phyloP scores from a whole-genome alignment of 2,888 invertebrate species.

The Andrena minutula region DNA sequence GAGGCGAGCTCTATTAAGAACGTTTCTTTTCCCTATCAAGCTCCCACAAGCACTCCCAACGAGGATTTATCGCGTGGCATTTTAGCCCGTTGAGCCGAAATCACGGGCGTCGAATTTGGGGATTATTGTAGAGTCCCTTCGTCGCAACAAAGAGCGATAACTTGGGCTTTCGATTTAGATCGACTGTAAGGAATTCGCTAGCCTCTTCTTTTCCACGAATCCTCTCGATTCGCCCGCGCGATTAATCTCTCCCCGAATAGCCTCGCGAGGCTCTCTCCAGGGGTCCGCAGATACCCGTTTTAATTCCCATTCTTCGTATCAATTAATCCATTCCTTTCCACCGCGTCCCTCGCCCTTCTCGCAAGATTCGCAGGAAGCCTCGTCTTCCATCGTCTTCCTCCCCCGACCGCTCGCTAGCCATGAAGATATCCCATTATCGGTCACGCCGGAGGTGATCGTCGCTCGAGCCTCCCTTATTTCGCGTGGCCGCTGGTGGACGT shows the following conservation, averaged over 20 bases:
- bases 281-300: slow-evolving; percentile 27
- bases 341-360: background rate
- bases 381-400: background rate
- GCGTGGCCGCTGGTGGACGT: slow-evolving; percentile 47
- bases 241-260: slow-evolving; percentile 30
- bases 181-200: no score
- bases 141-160: background rate
- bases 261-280: slow-evolving; percentile 1
- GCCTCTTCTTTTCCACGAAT: no score
- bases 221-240: background rate
- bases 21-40: slow-evolving; percentile 52
- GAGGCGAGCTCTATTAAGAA: slow-evolving; percentile 47
- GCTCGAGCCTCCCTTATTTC: slow-evolving; percentile 35
- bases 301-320: slow-evolving; percentile 50
- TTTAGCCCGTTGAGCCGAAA: background rate
- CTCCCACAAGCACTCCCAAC: slow-evolving; percentile 54
- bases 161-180: no score
- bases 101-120: slow-evolving; percentile 16
- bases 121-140: slow-evolving; percentile 3
- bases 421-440: slow-evolving; percentile 56
- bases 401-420: slow-evolving; percentile 10
- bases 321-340: slow-evolving; percentile 44
- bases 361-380: slow-evolving; percentile 55
- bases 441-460: slow-evolving; percentile 35
- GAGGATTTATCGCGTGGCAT: slow-evolving; percentile 45